These are phyloP conservation scores for Dasyornis broadbenti DNA, from an alignment of 2,113 vertebrate species.

Conservation along the genomic window DNA sequence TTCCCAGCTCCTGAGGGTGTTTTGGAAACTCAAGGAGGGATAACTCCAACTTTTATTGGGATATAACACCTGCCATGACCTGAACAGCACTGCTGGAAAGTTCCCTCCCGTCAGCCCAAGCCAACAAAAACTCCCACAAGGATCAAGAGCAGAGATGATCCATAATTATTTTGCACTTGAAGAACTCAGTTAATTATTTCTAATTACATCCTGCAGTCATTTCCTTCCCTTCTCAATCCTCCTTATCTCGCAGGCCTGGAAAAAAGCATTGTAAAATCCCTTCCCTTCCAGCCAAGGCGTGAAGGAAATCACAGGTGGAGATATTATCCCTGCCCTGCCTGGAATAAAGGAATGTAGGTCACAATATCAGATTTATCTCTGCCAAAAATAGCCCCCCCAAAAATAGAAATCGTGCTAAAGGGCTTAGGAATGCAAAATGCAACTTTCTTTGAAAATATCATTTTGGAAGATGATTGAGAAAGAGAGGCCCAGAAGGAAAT, in stretches of 20 bases:
- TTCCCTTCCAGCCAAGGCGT: not conserved
- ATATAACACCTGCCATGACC: rapidly evolving
- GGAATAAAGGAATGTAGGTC: not conserved
- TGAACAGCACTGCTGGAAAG: not conserved
- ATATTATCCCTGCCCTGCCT: not conserved
- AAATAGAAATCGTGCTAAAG: not conserved
- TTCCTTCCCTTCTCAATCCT: not conserved
- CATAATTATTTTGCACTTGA: not conserved
- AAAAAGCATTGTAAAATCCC: not conserved
- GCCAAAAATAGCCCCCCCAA: not conserved
- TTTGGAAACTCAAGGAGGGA: not conserved
- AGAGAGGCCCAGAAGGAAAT: not conserved
- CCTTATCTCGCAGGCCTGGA: not conserved
- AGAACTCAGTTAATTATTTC: not conserved
- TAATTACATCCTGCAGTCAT: not conserved
- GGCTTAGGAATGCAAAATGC: not conserved
- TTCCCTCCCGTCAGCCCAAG: rapidly evolving
- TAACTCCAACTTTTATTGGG: not conserved
- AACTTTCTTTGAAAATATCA: not conserved
- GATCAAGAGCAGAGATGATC: not conserved
- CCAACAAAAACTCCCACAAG: not conserved
- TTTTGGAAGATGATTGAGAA: not conserved
- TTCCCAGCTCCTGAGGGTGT: not conserved
- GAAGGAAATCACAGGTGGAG: not conserved
- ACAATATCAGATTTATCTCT: not conserved